Conservation (phyloP, 2,113 vertebrate genomes). For the Excalfactoria chinensis region DNA sequence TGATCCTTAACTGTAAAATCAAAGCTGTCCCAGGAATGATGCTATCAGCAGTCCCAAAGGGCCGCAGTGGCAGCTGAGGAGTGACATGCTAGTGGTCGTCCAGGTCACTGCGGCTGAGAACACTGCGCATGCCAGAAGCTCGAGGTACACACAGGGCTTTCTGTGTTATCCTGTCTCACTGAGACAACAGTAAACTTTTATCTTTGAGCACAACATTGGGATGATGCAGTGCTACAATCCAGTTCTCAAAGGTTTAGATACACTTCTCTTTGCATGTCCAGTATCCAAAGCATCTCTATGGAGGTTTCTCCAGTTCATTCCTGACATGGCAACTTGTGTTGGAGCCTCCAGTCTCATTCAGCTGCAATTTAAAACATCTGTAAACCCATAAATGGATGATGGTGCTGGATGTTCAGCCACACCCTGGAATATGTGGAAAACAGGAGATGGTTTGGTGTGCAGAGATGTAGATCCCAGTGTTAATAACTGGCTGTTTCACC, state of each 20-base stretch:
- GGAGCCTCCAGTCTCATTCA: conserved; percentile 64
- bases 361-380: conserved; percentile 71
- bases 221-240: not conserved
- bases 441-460: not conserved
- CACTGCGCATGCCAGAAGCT: not conserved
- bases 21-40: conserved; percentile 52
- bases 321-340: conserved; percentile 65
- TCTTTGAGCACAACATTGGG: not conserved
- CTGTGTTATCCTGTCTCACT: not conserved
- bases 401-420: conserved; percentile 39
- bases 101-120: not conserved
- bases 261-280: not conserved
- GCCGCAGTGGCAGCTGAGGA: conserved; percentile 45
- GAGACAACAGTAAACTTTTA: not conserved
- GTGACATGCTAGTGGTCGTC: not conserved
- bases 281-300: not conserved
- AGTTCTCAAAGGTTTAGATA: not conserved
- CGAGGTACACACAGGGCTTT: not conserved
- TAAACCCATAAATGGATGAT: conserved; percentile 67
- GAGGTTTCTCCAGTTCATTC: conserved; percentile 34
- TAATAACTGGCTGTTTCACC: not conserved
- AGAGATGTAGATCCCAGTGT: not conserved
- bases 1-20: conserved; percentile 39
- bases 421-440: conserved; percentile 35
- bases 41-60: conserved; percentile 34